Evolutionary conservation across 1,140 invertebrate species (phyloP), one percentile per base, ranked within the genome.

Genomic region (Cataglyphis hispanica): DNA sequence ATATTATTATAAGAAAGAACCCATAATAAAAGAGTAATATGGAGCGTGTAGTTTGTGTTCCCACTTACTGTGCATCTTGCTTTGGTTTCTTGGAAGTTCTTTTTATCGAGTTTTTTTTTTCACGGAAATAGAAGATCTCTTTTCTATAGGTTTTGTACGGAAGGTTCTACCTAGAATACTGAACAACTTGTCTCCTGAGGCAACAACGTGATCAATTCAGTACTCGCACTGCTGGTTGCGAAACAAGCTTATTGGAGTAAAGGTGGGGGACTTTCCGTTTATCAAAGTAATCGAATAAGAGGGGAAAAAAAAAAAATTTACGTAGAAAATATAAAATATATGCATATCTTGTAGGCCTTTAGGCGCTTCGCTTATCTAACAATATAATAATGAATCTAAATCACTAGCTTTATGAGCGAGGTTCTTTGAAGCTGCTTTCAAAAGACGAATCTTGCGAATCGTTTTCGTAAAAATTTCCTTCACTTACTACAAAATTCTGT

Each of bases 211-310:
- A 78, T 78, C n/a, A 63, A 78, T 50, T 78, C 37, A 66, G 16
- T 67, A 11, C 22, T 22, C 27, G 19, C 16, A 8, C 53, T 40
- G 27, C 46, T 25, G 34, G 61, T 76, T 80, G 43, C 63, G 34
- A 69, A 80, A 80, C 46, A n/a, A 40, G 27, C 5, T 80, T 11
- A 40, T 69, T 80, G n/a, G 1, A 69, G 11, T 60, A 80, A 56
- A 58, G 0, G 1, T 11, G 22, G 22, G 69, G 37, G 63, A 69
- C 13, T 27, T 58, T 64, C 31, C 16, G 56, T 27, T 69, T 56
- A 78, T 10, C 43, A 69, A 69, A 69, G 34, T 4, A 78, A 53
- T 25, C 43, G 2, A 80, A 69, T 40, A 80, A 58, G 22, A 69
- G 63, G 27, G 5, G 34, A 10, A 80, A 66, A 67, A n/a, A 46